These are phyloP conservation scores for Drosophila neonasuta DNA, from an alignment of 2,888 invertebrate species.

Conservation along the genomic window DNA sequence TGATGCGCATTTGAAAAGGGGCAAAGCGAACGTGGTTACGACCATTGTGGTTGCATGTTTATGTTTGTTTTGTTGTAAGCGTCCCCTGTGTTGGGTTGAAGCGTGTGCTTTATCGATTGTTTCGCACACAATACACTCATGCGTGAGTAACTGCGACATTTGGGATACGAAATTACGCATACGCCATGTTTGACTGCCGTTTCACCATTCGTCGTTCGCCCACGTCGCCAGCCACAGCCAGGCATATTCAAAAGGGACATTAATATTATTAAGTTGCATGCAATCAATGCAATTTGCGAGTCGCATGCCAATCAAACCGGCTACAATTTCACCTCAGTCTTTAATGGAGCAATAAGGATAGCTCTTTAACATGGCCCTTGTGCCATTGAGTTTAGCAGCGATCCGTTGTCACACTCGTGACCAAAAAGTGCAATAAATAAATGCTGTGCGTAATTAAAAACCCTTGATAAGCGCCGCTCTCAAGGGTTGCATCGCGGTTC, in stretches of 20 bases:
- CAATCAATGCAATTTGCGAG: slow-evolving; percentile 67
- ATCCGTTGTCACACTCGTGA: background rate
- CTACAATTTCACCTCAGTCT: slow-evolving; percentile 1
- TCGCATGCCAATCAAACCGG: slow-evolving; percentile 40
- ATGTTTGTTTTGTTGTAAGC: slow-evolving; percentile 49
- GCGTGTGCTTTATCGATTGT: slow-evolving; percentile 62
- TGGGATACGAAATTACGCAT: slow-evolving; percentile 59
- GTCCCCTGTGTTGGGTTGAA: background rate
- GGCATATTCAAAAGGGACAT: slow-evolving; percentile 50
- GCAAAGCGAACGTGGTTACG: slow-evolving; percentile 14
- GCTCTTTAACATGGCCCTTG: slow-evolving; percentile 39
- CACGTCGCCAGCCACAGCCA: slow-evolving; percentile 19
- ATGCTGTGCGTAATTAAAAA: slow-evolving; percentile 53
- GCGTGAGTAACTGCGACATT: slow-evolving; percentile 56
- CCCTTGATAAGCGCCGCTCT: slow-evolving; percentile 35
- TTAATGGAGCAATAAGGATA: slow-evolving; percentile 6
- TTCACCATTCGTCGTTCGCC: slow-evolving; percentile 4
- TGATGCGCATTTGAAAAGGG: slow-evolving; percentile 54
- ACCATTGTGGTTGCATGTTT: slow-evolving; percentile 35
- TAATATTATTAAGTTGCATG: slow-evolving; percentile 64
- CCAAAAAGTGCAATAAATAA: slow-evolving; percentile 54
- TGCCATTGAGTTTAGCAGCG: slow-evolving; percentile 13
- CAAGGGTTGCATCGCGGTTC: slow-evolving; percentile 23
- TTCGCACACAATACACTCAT: slow-evolving; percentile 18
- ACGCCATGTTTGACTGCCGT: slow-evolving; percentile 43